Conservation (phyloP, 1,140 invertebrate genomes). For the Saccostrea glomerata region DNA sequence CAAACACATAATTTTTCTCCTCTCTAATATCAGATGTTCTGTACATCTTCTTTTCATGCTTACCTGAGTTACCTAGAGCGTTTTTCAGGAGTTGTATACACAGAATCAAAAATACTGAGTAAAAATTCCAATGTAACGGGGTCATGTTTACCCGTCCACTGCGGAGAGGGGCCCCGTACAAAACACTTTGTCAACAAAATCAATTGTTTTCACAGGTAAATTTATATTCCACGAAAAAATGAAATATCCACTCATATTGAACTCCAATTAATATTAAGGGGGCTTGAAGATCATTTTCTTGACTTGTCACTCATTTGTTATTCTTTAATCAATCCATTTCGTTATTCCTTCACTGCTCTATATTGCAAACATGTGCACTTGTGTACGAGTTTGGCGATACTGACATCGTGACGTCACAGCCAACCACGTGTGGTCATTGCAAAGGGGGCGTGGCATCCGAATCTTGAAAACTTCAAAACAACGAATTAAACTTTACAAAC, state of each 20-base stretch:
- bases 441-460: constrained; percentile 22
- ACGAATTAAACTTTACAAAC: constrained; percentile 21
- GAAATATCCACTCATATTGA: constrained; percentile 34
- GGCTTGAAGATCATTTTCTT: constrained; percentile 17
- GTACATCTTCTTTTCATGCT: background rate
- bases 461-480: constrained; percentile 33
- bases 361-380: constrained; percentile 40
- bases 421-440: constrained; percentile 51
- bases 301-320: background rate
- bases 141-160: constrained; percentile 49
- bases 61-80: constrained; percentile 37
- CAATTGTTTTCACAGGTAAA: constrained; percentile 32
- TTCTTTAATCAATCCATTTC: constrained; percentile 16
- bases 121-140: constrained; percentile 51
- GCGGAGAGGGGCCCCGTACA: constrained; percentile 8
- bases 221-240: constrained; percentile 25
- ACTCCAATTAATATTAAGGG: constrained; percentile 8
- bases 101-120: constrained; percentile 36
- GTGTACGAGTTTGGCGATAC: constrained; percentile 32
- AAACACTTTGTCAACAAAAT: constrained; percentile 33
- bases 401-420: constrained; percentile 51
- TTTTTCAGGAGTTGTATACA: constrained; percentile 24
- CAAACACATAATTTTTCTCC: too few species aligned
- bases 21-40: background rate
- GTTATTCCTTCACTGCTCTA: background rate